Percentiles rank a stretch among this genome's conserved stretches.
These are phyloP conservation scores for Amblyteles armatorius DNA, from an alignment of 2,888 invertebrate genomes.

Conservation along the genomic window DNA sequence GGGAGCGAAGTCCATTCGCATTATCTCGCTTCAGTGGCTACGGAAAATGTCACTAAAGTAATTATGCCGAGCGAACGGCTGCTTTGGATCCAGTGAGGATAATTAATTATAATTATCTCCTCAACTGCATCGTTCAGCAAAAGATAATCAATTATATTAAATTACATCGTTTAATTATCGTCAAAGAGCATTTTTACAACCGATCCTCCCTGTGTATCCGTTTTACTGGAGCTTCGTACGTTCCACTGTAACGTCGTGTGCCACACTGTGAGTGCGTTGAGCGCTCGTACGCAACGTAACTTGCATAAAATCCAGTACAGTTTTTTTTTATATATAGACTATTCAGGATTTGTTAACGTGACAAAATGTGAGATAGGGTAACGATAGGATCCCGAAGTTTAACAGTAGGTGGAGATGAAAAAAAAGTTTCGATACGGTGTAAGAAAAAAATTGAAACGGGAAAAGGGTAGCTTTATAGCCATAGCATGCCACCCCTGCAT, in stretches of 20 bases:
- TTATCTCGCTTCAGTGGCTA: no score
- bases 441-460: not conserved
- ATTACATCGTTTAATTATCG: not conserved
- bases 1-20: no score
- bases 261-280: not conserved
- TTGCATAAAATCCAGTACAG: not conserved
- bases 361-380: not conserved
- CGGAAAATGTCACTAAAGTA: no score
- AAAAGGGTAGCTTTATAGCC: not conserved
- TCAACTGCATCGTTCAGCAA: not conserved
- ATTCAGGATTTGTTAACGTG: not conserved
- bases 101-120: no score
- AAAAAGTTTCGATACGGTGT: not conserved
- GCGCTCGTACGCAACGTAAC: not conserved
- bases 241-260: not conserved
- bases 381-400: not conserved
- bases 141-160: not conserved
- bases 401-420: not conserved
- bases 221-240: not conserved
- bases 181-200: not conserved
- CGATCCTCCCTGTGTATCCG: not conserved
- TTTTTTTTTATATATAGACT: not conserved
- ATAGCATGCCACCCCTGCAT: slow-evolving; percentile 71
- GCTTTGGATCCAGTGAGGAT: no score
- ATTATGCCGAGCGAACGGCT: no score